Evolutionary conservation across 2,888 invertebrate genomes (phyloP).

Genomic region (Trachelus tabidus): DNA sequence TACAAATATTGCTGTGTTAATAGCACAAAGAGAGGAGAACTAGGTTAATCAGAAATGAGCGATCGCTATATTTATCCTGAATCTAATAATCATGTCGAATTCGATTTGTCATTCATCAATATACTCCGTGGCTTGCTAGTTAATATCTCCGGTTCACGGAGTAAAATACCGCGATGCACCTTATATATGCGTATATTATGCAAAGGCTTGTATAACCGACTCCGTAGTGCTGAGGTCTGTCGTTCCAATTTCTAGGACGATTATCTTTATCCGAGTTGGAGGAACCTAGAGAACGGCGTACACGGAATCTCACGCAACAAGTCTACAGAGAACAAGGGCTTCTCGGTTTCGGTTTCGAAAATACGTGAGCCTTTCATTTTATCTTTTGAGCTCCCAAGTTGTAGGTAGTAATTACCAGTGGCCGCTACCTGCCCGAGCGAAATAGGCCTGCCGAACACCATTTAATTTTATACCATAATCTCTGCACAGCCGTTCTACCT

Average conservation of each 20-base stretch:
- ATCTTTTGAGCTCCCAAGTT: slow-evolving; percentile 53
- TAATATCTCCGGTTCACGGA: background rate
- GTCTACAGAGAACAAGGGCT: slow-evolving; percentile 4
- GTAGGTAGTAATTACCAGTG: slow-evolving; percentile 66
- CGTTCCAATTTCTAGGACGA: background rate
- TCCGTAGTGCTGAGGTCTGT: background rate
- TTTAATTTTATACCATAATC: slow-evolving; percentile 61
- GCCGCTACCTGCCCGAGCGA: slow-evolving; percentile 65
- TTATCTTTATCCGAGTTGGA: background rate
- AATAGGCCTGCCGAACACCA: slow-evolving; percentile 64
- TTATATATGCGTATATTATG: background rate
- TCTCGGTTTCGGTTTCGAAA: slow-evolving; percentile 48
- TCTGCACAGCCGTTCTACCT: slow-evolving; percentile 19
- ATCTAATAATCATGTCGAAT: background rate
- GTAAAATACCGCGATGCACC: background rate
- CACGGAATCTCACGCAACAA: background rate
- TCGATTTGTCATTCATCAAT: background rate
- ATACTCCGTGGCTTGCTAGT: background rate
- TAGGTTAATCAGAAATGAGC: background rate
- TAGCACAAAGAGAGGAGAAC: background rate
- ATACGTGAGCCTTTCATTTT: slow-evolving; percentile 48
- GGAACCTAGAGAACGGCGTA: background rate
- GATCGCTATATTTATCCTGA: background rate
- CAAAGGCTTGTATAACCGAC: background rate
- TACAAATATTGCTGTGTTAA: background rate